Conservation (phyloP, 2,888 invertebrate genomes). For the Apamea anceps region DNA sequence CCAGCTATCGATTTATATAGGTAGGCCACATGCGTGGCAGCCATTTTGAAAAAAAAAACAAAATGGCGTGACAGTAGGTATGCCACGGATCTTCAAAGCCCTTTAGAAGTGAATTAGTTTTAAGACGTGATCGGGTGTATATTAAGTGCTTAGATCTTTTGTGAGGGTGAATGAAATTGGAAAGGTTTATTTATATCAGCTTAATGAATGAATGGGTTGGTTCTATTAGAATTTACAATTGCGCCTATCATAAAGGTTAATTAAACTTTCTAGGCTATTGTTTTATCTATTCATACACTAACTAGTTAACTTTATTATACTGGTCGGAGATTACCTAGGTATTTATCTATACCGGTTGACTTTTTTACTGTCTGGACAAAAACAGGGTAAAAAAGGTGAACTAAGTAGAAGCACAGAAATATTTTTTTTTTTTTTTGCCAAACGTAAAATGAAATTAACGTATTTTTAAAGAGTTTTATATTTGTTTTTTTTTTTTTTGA, state of each 20-base stretch:
- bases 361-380: background rate
- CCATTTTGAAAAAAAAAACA: no score
- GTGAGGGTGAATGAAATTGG: background rate
- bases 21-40: no score
- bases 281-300: no score
- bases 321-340: no score
- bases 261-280: background rate
- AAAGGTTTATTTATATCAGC: background rate
- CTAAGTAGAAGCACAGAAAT: background rate
- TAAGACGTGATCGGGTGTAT: conserved; percentile 6
- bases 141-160: conserved; percentile 4
- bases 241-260: background rate
- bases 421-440: background rate
- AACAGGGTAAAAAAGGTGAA: background rate
- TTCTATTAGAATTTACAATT: conserved; percentile 4
- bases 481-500: no score
- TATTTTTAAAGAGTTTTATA: no score
- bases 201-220: background rate
- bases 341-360: background rate
- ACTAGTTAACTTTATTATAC: background rate
- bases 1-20: no score
- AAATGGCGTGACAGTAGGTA: no score
- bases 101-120: conserved; percentile 6
- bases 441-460: no score
- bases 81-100: no score